Conservation (phyloP, 2,113 vertebrate species). For the Amazona guildingii region DNA sequence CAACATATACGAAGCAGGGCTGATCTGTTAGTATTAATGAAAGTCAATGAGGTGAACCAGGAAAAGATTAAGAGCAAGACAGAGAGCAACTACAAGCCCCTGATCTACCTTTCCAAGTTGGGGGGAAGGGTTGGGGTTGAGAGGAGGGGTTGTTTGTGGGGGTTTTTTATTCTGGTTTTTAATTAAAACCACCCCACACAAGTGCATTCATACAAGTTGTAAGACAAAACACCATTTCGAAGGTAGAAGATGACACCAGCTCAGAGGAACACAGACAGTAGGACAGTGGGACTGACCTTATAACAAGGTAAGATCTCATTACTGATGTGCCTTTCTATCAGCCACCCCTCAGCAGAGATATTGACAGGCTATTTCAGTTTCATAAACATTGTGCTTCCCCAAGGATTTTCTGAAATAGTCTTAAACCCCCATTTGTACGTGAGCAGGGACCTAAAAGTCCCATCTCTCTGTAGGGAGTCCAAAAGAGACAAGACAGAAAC, state of each 20-base stretch:
- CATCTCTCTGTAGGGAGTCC: not conserved
- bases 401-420: not conserved
- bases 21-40: not conserved
- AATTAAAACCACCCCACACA: not conserved
- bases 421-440: not conserved
- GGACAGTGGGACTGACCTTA: not conserved
- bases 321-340: not conserved
- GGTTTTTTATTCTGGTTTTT: not conserved
- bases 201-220: not conserved
- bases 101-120: not conserved
- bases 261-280: not conserved
- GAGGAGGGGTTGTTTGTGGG: not conserved
- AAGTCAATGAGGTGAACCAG: not conserved
- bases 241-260: rapidly evolving
- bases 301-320: not conserved
- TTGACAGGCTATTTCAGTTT: not conserved
- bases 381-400: not conserved
- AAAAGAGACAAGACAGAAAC: not conserved
- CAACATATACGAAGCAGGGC: rapidly evolving
- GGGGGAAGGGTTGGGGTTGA: not conserved
- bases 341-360: not conserved
- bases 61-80: not conserved
- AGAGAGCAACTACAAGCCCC: not conserved
- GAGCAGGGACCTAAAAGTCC: not conserved
- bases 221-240: not conserved